phyloP scores from a whole-genome alignment of 2,888 invertebrate genomes.

The Netelia inedita region DNA sequence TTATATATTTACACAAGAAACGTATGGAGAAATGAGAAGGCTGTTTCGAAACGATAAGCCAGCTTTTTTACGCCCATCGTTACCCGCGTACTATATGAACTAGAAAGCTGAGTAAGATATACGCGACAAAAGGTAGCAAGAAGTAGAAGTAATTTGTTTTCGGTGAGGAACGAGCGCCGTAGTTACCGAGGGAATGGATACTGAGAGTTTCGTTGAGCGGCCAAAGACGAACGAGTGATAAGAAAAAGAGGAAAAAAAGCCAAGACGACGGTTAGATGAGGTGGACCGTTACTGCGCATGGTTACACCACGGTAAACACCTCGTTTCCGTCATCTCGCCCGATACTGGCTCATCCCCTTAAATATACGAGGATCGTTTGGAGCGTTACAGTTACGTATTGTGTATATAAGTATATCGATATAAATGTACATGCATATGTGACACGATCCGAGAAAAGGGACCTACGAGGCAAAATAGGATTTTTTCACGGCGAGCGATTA shows the following conservation, averaged over 20 bases:
- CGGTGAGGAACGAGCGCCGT: conserved; percentile 27
- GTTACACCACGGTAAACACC: conserved; percentile 50
- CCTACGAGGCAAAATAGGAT: too few species aligned
- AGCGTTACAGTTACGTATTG: background rate
- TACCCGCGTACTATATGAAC: conserved; percentile 11
- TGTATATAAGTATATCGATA: too few species aligned
- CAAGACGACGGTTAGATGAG: conserved; percentile 23
- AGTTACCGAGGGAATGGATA: conserved; percentile 9
- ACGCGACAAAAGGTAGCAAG: conserved; percentile 1
- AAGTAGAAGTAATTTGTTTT: conserved; percentile 57
- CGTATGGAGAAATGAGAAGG: background rate
- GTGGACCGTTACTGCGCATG: conserved; percentile 45
- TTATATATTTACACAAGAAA: background rate
- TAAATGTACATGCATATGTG: too few species aligned
- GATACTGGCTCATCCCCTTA: conserved; percentile 10
- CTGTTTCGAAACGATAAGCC: conserved; percentile 30
- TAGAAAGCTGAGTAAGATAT: background rate
- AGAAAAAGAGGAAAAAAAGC: conserved; percentile 7
- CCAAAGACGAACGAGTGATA: conserved; percentile 3
- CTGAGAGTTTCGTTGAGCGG: conserved; percentile 24
- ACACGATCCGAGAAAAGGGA: too few species aligned
- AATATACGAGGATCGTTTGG: background rate
- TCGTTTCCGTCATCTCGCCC: conserved; percentile 27
- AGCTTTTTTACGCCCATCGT: conserved; percentile 36
- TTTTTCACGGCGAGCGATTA: too few species aligned